A percentile compares a stretch with the other conserved stretches of the same genome.
These are phyloP conservation scores for Cataglyphis hispanica DNA, from an alignment of 1,140 invertebrate genomes.

Conservation along the genomic window DNA sequence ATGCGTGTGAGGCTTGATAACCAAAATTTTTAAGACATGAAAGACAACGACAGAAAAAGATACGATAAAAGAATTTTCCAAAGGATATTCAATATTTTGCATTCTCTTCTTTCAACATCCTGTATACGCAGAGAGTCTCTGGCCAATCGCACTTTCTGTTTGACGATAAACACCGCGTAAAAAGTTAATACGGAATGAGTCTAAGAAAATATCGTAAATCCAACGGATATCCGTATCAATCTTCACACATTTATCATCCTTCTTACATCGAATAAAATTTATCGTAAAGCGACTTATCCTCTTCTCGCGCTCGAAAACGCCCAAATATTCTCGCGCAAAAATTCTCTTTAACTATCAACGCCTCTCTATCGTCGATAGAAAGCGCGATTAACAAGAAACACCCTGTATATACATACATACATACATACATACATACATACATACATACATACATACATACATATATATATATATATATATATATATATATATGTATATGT, in stretches of 20 bases:
- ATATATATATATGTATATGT: conserved; percentile 72
- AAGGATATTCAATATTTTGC: not conserved
- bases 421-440: not conserved
- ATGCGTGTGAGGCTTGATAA: not conserved
- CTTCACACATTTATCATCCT: not conserved
- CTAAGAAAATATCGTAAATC: conserved; percentile 37
- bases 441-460: no score
- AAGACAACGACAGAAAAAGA: not conserved
- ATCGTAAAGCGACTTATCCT: not conserved
- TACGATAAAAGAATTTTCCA: not conserved
- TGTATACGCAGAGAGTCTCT: conserved; percentile 34
- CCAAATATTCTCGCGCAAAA: not conserved
- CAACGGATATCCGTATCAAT: not conserved
- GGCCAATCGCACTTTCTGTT: not conserved
- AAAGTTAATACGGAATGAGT: not conserved
- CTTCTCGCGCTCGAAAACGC: not conserved
- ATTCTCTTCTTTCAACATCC: conserved; percentile 32
- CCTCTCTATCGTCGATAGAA: conserved; percentile 25
- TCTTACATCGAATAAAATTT: not conserved
- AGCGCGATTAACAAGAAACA: conserved; percentile 11
- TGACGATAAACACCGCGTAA: conserved; percentile 3
- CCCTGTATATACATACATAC: conserved; percentile 37
- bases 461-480: conserved; percentile 65
- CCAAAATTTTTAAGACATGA: not conserved
- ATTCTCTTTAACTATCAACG: not conserved